A percentile compares a stretch with the other conserved stretches of the same genome.
Conservation (phyloP, 2,797 vertebrate species). For the Argentina silus region DNA sequence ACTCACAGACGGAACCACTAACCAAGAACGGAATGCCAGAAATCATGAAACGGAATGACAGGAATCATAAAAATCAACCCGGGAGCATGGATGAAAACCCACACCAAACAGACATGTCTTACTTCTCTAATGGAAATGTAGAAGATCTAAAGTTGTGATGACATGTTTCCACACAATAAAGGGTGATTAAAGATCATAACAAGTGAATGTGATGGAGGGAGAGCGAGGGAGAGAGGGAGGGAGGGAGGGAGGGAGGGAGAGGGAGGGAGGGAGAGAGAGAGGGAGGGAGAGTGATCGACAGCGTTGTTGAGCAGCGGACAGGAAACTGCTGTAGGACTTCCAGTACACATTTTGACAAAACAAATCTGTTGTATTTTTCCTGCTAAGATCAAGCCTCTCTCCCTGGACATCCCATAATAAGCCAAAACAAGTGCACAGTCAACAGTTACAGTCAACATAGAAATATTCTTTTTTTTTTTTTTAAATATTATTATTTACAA, state of each 20-base stretch:
- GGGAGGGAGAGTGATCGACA: not conserved
- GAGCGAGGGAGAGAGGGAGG: not conserved
- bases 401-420: conserved; percentile 17
- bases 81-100: too few species aligned
- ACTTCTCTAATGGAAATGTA: too few species aligned
- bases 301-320: not conserved
- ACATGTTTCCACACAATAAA: too few species aligned
- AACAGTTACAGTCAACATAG: conserved; percentile 30
- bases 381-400: not conserved
- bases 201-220: too few species aligned
- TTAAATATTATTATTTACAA: conserved; percentile 63
- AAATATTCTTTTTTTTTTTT: conserved; percentile 38
- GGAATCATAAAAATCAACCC: too few species aligned
- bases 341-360: not conserved
- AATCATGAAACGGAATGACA: not conserved
- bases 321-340: too few species aligned
- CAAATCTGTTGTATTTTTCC: not conserved
- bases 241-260: not conserved
- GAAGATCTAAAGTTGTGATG: too few species aligned
- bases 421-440: not conserved
- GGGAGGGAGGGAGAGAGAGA: not conserved
- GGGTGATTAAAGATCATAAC: too few species aligned
- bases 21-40: not conserved
- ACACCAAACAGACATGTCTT: too few species aligned
- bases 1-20: conserved; percentile 22